These are phyloP conservation scores for Epizoanthus stellaris DNA, from an alignment of 92 coral and sea anemone genomes.

Conservation along the genomic window DNA sequence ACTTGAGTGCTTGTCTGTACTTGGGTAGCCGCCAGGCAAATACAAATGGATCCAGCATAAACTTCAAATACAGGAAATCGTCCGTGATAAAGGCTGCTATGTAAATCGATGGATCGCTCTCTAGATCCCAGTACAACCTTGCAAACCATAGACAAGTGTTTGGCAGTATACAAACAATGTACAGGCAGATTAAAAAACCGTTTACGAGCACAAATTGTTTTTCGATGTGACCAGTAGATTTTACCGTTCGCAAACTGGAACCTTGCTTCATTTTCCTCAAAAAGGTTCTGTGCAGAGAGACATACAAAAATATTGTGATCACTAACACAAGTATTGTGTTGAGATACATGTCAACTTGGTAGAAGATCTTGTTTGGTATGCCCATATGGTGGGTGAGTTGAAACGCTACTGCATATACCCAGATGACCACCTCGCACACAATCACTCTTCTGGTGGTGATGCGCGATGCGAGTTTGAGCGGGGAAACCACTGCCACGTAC, in stretches of 20 bases:
- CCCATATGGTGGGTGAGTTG: conserved; percentile 22
- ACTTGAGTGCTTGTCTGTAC: conserved; percentile 25
- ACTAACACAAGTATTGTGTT: conserved; percentile 25
- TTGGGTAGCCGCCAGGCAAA: conserved; percentile 35
- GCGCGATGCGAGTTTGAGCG: conserved; percentile 30
- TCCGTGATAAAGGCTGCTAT: conserved; percentile 27
- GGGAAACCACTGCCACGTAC: conserved; percentile 24
- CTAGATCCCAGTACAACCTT: conserved; percentile 21
- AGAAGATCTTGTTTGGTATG: conserved; percentile 24
- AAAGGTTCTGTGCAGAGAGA: conserved; percentile 9
- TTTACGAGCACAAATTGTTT: conserved; percentile 21
- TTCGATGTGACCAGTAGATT: conserved; percentile 11
- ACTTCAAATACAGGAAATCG: conserved; percentile 18
- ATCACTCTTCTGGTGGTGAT: conserved; percentile 15
- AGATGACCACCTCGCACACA: conserved; percentile 9
- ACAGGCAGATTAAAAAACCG: conserved; percentile 18
- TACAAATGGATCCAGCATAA: conserved; percentile 35
- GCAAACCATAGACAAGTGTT: conserved; percentile 11
- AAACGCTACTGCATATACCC: conserved; percentile 14
- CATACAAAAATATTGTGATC: conserved; percentile 1
- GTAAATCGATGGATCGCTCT: background rate
- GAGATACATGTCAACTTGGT: conserved; percentile 26
- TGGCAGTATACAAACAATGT: conserved; percentile 17
- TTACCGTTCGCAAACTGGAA: conserved; percentile 6
- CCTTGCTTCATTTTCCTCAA: conserved; percentile 14